Evolutionary conservation across 2,888 invertebrate species (phyloP).

Genomic region (Erebia palarica): DNA sequence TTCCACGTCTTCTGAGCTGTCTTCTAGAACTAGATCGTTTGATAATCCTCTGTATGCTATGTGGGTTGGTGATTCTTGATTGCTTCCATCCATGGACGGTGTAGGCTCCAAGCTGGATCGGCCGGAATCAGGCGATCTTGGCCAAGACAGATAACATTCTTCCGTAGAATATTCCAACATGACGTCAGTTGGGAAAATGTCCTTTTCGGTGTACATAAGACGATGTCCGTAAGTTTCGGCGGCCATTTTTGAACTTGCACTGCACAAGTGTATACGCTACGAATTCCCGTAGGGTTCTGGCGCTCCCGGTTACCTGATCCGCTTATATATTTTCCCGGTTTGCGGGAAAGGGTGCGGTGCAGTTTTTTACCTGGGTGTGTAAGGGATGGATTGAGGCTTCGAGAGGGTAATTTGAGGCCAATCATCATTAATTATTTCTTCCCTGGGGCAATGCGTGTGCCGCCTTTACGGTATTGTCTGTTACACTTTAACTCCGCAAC

Average conservation of each 20-base stretch:
- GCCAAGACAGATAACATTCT: constrained; percentile 74
- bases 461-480: constrained; percentile 60
- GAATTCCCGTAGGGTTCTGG: constrained; percentile 72
- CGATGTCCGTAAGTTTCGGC: constrained; percentile 80
- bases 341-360: constrained; percentile 58
- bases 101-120: constrained; percentile 79
- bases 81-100: constrained; percentile 79
- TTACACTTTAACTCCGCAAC: constrained; percentile 52
- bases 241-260: constrained; percentile 59
- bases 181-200: constrained; percentile 71
- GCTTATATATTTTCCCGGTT: constrained; percentile 74
- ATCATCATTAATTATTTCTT: constrained; percentile 81
- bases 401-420: constrained; percentile 80
- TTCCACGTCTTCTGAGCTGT: constrained; percentile 74
- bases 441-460: constrained; percentile 68
- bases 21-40: constrained; percentile 65
- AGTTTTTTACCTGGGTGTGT: constrained; percentile 49
- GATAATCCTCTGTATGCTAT: constrained; percentile 78
- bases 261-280: constrained; percentile 60
- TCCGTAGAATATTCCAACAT: constrained; percentile 75
- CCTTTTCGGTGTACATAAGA: constrained; percentile 70
- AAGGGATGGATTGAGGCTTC: constrained; percentile 56
- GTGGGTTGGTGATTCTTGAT: constrained; percentile 71
- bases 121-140: constrained; percentile 77
- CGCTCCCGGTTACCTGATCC: constrained; percentile 67